A percentile compares a stretch with the other conserved stretches of the same genome.
Conservation (phyloP, 2,797 vertebrate species). For the Acipenser transmontanus region DNA sequence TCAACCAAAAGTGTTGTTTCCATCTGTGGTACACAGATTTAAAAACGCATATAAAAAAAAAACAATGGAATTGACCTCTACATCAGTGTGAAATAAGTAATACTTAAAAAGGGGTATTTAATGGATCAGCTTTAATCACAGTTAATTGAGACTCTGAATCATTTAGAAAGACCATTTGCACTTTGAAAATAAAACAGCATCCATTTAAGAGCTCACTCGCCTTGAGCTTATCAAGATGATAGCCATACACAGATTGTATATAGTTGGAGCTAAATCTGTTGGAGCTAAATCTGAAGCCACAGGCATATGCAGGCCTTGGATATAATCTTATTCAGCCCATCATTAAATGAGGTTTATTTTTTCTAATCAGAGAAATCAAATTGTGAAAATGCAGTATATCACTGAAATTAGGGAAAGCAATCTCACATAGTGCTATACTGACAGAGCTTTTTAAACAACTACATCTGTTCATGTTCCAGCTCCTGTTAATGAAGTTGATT, state of each 20-base stretch:
- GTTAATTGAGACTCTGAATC: no score
- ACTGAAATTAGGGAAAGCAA: background rate
- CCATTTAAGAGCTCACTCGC: no score
- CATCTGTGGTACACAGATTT: no score
- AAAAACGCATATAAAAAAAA: no score
- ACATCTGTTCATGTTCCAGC: background rate
- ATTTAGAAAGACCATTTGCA: no score
- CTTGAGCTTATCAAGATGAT: no score
- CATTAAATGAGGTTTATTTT: background rate
- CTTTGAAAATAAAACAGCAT: no score
- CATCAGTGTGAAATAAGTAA: no score
- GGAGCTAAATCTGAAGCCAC: background rate
- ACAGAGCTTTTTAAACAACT: background rate
- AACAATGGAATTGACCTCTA: no score
- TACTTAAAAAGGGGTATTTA: no score
- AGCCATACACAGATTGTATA: background rate
- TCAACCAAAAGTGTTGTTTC: no score
- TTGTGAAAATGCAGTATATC: background rate
- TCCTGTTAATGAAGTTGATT: background rate
- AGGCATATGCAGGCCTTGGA: background rate
- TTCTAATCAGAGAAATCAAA: conserved; percentile 4
- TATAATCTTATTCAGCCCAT: background rate
- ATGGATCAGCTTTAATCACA: no score
- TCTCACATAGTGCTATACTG: background rate
- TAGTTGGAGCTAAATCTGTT: background rate